Evolutionary conservation across 2,888 invertebrate species (phyloP), one percentile per base, ranked within the genome.

Genomic region (Leptinotarsa haldemani): DNA sequence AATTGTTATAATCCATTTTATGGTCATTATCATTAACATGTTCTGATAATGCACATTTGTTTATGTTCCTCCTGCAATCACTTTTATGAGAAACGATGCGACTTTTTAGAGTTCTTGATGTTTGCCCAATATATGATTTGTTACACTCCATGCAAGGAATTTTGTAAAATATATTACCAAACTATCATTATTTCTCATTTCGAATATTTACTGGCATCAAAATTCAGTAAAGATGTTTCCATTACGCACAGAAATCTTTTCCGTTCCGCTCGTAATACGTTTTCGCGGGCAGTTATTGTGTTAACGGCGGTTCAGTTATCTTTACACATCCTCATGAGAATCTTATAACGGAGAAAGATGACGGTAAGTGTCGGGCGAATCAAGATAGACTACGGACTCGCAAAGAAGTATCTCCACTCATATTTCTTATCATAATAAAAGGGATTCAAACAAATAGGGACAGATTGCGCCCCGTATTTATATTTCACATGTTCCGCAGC

Each of bases 391-490:
- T 73, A 73, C 70, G 18, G 48, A 61, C 67, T 65, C 63, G 56
- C 70, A 48, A 50, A 64, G 65, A 73, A 70, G 53, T 64, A 75
- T 72, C 75, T 65, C 56, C 73, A 61, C 74, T 74, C 75, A 77
- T 78, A 78, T 76, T 80, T 80, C 77, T 77, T 71, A 69, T 66
- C 73, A 74, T 79, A 81, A 82, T 80, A 82, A 80, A 82, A 75
- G 82, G 85, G 85, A 84, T 85, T 84, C 81, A 74, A 73, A 79
- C 79, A 85, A 85, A 85, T 83, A 77, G 82, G 84, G 83, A 86
- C 84, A 85, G 85, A 86, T 86, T 82, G 85, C 84, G 70, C 82
- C 46, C 81, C 83, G 81, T 85, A 85, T 85, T 85, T 86, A 85
- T 85, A 84, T 85, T 85, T 85, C 83, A 84, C 85, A 81, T 83